A percentile compares a stretch with the other conserved stretches of the same genome.
Conservation (phyloP, 2,113 vertebrate species). For the Bos indicus region DNA sequence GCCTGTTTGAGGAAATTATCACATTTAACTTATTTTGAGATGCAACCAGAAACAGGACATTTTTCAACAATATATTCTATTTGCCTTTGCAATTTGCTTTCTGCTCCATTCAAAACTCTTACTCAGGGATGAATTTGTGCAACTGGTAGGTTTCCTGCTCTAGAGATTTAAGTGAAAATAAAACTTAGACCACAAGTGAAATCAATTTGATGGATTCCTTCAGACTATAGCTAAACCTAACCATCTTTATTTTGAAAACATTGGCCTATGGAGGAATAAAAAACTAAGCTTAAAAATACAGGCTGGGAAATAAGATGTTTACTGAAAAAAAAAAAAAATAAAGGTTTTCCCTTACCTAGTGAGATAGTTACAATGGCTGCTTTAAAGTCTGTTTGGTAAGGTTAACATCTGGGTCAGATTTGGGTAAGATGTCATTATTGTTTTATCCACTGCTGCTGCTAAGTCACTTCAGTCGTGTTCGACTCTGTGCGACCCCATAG, state of each 20-base stretch:
- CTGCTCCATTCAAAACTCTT: constrained; percentile 37
- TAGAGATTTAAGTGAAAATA: constrained; percentile 50
- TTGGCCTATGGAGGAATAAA: neutral
- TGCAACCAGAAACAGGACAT: neutral
- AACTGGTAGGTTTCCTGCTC: neutral
- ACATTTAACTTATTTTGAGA: constrained; percentile 37
- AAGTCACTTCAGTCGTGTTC: too few species aligned
- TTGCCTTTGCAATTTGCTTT: constrained; percentile 12
- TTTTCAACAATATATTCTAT: constrained; percentile 28
- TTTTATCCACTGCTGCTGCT: neutral
- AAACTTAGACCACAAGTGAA: constrained; percentile 38
- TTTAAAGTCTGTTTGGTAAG: neutral
- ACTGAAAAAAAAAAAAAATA: neutral
- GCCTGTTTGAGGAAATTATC: constrained; percentile 21
- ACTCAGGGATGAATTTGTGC: neutral
- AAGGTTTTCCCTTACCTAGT: neutral
- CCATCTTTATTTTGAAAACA: constrained; percentile 20
- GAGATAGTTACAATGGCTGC: too few species aligned
- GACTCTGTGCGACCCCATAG: too few species aligned
- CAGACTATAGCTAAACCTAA: neutral
- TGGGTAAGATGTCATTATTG: neutral
- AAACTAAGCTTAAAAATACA: neutral
- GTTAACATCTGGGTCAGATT: neutral
- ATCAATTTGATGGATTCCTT: constrained; percentile 30
- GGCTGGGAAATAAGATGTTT: neutral